A percentile compares a stretch with the other conserved stretches of the same genome.
phyloP scores from a whole-genome alignment of 2,797 vertebrate species.

The Anguilla pacifica region DNA sequence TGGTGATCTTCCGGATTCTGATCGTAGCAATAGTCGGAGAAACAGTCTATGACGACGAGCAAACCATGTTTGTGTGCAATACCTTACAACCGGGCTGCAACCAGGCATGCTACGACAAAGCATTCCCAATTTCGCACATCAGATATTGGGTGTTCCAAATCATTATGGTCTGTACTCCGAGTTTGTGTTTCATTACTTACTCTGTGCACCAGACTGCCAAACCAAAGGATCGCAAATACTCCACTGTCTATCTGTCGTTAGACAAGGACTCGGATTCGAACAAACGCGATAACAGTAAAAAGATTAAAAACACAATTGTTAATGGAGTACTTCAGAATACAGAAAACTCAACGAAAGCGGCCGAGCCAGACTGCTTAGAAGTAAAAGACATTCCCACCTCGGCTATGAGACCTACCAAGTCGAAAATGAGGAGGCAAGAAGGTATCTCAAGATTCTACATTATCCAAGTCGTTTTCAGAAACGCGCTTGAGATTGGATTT shows the following conservation, averaged over 20 bases:
- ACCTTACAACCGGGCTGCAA: conserved; percentile 98
- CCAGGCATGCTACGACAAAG: conserved; percentile 99
- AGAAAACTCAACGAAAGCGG: conserved; percentile 95
- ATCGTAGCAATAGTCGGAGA: conserved; percentile 99
- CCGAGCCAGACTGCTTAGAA: conserved; percentile 94
- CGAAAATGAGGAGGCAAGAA: conserved; percentile 97
- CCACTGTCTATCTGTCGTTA: conserved; percentile 91
- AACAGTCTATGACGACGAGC: conserved; percentile 99
- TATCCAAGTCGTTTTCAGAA: conserved; percentile 99
- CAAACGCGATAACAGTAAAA: conserved; percentile 95
- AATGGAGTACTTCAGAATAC: conserved; percentile 98
- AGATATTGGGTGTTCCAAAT: conserved; percentile 99
- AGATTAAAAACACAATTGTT: conserved; percentile 96
- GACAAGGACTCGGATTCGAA: conserved; percentile 93
- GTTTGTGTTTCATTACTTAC: conserved; percentile 98
- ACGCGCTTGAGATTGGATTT: conserved; percentile 97
- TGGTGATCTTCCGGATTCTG: conserved; percentile 99
- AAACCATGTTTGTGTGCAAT: conserved; percentile 99
- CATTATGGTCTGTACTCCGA: conserved; percentile 99
- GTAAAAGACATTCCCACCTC: conserved; percentile 92
- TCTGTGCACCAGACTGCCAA: conserved; percentile 98
- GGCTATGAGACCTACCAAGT: conserved; percentile 84
- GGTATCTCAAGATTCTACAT: conserved; percentile 99
- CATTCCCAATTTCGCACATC: conserved; percentile 98
- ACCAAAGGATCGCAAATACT: conserved; percentile 94